Evolutionary conservation across 2,797 vertebrate genomes (phyloP).

Genomic region (Xiphophorus birchmanni): DNA sequence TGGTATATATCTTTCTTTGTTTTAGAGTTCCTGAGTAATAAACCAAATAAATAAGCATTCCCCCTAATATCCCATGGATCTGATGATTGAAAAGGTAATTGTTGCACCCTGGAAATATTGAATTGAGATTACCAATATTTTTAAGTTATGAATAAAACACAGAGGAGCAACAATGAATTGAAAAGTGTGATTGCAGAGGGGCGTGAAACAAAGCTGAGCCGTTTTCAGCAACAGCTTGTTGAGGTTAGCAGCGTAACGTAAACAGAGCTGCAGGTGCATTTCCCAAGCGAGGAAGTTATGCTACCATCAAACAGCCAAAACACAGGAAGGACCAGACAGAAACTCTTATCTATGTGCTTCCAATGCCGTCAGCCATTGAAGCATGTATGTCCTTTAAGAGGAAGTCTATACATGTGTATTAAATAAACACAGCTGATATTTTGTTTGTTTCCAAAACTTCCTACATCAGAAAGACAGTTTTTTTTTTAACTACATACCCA

Average conservation of each 20-base stretch:
- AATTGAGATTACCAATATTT: too few species aligned
- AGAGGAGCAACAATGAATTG: conserved; percentile 38
- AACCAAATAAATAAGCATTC: too few species aligned
- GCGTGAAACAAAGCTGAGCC: conserved; percentile 45
- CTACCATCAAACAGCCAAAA: conserved; percentile 66
- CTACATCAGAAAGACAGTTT: conserved; percentile 21
- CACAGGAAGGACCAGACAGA: conserved; percentile 78
- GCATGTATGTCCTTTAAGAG: conserved; percentile 47
- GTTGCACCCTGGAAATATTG: too few species aligned
- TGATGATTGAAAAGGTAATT: too few species aligned
- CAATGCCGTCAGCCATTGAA: conserved; percentile 59
- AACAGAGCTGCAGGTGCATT: conserved; percentile 80
- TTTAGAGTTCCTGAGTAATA: too few species aligned
- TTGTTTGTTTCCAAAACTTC: conserved; percentile 42
- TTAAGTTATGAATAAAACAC: too few species aligned
- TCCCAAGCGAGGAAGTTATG: conserved; percentile 71
- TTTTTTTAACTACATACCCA: not conserved
- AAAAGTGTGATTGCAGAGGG: conserved; percentile 19
- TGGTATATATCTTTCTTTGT: too few species aligned
- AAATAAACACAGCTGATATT: conserved; percentile 31
- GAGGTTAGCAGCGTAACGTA: conserved; percentile 73
- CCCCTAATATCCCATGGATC: too few species aligned
- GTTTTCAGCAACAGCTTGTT: conserved; percentile 57
- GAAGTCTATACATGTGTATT: conserved; percentile 50
- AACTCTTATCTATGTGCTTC: conserved; percentile 52